These are phyloP conservation scores for Drosophila affinis DNA, from an alignment of 2,888 invertebrate species.

Conservation along the genomic window DNA sequence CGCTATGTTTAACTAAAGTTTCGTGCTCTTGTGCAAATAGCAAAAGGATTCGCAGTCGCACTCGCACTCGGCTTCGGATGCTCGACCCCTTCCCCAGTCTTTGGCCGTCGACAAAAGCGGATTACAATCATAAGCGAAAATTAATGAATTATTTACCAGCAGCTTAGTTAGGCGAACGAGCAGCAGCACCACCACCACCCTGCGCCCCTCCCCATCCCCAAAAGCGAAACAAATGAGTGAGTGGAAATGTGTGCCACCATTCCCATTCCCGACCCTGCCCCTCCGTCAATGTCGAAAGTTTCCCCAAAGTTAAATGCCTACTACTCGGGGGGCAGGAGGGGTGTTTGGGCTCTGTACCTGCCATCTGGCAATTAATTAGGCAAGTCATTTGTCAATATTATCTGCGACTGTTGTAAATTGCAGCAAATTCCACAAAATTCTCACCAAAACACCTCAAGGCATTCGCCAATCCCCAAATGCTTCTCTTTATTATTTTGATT, in stretches of 20 bases:
- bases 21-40: constrained; percentile 72
- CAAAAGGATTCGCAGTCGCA: constrained; percentile 61
- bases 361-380: constrained; percentile 67
- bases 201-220: neutral
- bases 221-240: neutral
- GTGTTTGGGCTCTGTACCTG: constrained; percentile 4
- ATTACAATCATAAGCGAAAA: constrained; percentile 81
- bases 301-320: constrained; percentile 52
- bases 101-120: constrained; percentile 58
- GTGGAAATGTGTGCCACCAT: neutral
- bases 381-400: constrained; percentile 71
- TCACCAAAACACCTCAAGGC: neutral
- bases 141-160: constrained; percentile 81
- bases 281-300: constrained; percentile 57
- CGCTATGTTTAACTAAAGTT: constrained; percentile 72
- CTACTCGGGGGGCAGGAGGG: neutral
- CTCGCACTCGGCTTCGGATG: constrained; percentile 28
- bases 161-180: constrained; percentile 72
- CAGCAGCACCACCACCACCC: constrained; percentile 7
- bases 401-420: constrained; percentile 49
- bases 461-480: neutral
- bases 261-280: neutral
- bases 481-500: constrained; percentile 14
- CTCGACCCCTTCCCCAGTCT: constrained; percentile 21
- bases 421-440: constrained; percentile 39